Base-by-base conservation (phyloP, 2,113 vertebrate genomes). In the Aegotheles bennettii region DNA sequence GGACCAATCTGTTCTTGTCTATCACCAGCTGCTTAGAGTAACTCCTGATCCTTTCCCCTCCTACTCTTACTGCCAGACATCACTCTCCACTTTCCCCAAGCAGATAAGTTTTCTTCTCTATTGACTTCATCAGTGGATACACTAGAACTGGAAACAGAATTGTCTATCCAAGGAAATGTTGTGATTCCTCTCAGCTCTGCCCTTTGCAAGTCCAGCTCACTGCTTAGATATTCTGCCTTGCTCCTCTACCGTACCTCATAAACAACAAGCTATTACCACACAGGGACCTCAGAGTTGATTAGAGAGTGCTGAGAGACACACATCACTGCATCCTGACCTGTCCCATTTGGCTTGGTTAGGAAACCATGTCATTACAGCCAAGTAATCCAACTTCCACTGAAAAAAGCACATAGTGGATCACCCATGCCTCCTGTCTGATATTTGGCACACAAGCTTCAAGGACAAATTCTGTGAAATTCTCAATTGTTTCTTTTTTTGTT, bases 51-150 rank as follows among this genome's bases (percentile, higher is more conserved):
- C 10, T 78, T 61, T 63, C 42, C 56, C 29, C 23, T 82, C 17
- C 40, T 43, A 0, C 19, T 82, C 11, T 57, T 53, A 40, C 23
- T 50, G 9, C 10, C 71, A 85, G 16, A 59, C 7, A 42, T 79
- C 31, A 2, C 51, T 79, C 42, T n/a, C 69, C 40, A 28, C 47
- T 71, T 38, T 54, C 29, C 48, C 33, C 0, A 0, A 82, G 47
- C 40, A 56, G 24, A 24, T 4, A 26, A n/a, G 26, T 40, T 90
- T 79, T 64, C 29, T 61, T 48, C 57, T 69, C 36, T 63, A 13
- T 35, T 59, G 16, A 59, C 38, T 24, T 4, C 33, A 74, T 17
- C 54, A n/a, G 6, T 10, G 38, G 65, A 20, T 57, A 21, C 48
- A 38, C 65, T 13, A 50, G 35, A 14, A 1, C 33, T 47, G 25